phyloP scores from a whole-genome alignment of 2,113 vertebrate genomes.

The Clarias batrachus region DNA sequence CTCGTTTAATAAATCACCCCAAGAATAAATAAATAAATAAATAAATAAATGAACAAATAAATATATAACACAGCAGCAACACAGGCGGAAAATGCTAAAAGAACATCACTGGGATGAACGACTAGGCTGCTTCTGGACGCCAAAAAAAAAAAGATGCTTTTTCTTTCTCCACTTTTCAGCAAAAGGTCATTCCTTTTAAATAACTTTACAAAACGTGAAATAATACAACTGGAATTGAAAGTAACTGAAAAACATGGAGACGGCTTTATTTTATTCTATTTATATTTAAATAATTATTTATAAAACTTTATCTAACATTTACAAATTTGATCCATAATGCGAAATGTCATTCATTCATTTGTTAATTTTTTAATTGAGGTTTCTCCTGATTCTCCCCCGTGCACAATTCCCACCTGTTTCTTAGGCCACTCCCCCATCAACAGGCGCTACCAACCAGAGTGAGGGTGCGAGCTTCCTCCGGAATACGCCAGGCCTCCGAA shows the following conservation, averaged over 20 bases:
- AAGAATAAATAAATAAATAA: no score
- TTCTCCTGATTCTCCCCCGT: no score
- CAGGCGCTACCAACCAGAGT: no score
- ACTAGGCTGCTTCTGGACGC: neutral
- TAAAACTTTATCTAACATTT: neutral
- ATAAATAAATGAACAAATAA: no score
- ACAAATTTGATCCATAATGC: neutral
- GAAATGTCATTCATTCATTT: neutral
- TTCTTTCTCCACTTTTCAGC: no score
- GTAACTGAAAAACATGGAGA: neutral
- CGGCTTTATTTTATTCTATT: no score
- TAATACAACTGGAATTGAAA: neutral
- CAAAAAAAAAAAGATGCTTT: neutral
- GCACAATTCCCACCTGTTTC: no score
- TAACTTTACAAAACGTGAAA: neutral
- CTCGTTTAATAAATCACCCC: conserved; percentile 30
- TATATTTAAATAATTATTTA: no score
- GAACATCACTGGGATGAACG: neutral
- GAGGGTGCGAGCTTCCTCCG: no score
- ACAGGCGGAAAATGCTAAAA: neutral
- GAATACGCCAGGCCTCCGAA: no score
- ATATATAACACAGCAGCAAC: neutral
- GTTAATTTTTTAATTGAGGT: no score
- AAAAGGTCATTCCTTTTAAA: neutral
- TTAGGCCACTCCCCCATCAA: no score